phyloP scores from a whole-genome alignment of 2,797 vertebrate species.

The Pempheris klunzingeri region DNA sequence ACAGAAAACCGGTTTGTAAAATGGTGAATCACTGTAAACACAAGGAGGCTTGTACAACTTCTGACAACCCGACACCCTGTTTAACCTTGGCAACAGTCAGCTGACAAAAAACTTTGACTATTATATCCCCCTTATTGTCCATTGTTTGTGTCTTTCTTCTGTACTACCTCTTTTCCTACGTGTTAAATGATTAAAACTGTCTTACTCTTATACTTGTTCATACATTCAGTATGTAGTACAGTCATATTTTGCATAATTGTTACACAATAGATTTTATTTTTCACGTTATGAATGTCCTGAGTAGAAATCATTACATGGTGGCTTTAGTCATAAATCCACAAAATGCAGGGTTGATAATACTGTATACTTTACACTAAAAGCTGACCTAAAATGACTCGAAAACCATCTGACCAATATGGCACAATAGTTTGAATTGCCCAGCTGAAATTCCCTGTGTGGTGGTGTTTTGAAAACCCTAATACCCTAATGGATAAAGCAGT shows the following conservation, averaged over 20 bases:
- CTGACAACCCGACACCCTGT: conserved; percentile 22
- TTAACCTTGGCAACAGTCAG: conserved; percentile 37
- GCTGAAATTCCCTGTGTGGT: conserved; percentile 55
- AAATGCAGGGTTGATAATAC: not conserved
- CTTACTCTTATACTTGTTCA: not conserved
- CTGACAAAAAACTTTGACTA: no score
- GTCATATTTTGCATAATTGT: no score
- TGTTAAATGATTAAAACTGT: not conserved
- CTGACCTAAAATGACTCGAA: conserved; percentile 41
- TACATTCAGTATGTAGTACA: not conserved
- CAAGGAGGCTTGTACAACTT: conserved; percentile 14
- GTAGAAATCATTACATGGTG: no score
- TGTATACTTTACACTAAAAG: not conserved
- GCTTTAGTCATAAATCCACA: not conserved
- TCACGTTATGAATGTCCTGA: not conserved
- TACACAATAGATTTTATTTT: not conserved
- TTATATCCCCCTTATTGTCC: conserved; percentile 1
- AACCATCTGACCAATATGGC: conserved; percentile 45
- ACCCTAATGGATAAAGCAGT: conserved; percentile 73
- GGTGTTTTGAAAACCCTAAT: conserved; percentile 75
- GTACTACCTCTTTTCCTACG: not conserved
- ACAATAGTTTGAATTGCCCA: conserved; percentile 61
- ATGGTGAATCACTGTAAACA: conserved; percentile 3
- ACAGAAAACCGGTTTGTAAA: conserved; percentile 19
- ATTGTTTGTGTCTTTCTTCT: not conserved